These are phyloP conservation scores for Danio rerio DNA, from an alignment of 2,113 vertebrate genomes.

Conservation along the genomic window DNA sequence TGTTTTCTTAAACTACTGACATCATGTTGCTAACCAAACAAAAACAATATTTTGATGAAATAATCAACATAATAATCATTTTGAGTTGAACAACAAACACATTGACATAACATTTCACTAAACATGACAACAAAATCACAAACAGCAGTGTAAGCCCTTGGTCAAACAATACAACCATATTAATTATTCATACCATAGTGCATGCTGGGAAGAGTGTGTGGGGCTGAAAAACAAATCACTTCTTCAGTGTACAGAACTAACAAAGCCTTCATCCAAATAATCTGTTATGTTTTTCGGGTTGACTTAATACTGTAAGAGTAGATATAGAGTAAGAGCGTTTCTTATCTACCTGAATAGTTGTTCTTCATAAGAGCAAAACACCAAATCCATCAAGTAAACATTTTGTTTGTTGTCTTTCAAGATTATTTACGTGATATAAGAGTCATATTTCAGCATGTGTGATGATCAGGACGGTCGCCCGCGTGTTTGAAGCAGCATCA, in stretches of 20 bases:
- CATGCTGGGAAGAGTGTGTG: neutral
- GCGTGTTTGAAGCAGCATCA: conserved; percentile 4
- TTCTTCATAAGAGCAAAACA: neutral
- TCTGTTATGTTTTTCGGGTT: neutral
- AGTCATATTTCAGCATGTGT: neutral
- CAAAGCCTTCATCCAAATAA: conserved; percentile 1
- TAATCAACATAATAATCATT: neutral
- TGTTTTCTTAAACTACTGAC: conserved; percentile 3
- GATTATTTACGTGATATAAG: neutral
- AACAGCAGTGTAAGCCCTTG: conserved; percentile 4
- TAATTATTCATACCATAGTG: neutral
- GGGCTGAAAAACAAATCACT: neutral
- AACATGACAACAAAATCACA: neutral
- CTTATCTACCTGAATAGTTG: neutral
- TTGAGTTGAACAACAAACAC: neutral
- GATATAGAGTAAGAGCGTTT: neutral
- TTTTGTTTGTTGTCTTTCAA: neutral
- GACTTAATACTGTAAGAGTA: neutral
- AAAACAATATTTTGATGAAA: neutral
- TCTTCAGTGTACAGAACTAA: conserved; percentile 1
- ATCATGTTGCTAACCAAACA: neutral
- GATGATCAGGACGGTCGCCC: neutral
- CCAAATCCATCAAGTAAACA: neutral
- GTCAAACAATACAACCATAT: conserved; percentile 13
- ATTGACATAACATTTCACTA: neutral